Conservation (phyloP, 2,113 vertebrate genomes). For the Helogale parvula region DNA sequence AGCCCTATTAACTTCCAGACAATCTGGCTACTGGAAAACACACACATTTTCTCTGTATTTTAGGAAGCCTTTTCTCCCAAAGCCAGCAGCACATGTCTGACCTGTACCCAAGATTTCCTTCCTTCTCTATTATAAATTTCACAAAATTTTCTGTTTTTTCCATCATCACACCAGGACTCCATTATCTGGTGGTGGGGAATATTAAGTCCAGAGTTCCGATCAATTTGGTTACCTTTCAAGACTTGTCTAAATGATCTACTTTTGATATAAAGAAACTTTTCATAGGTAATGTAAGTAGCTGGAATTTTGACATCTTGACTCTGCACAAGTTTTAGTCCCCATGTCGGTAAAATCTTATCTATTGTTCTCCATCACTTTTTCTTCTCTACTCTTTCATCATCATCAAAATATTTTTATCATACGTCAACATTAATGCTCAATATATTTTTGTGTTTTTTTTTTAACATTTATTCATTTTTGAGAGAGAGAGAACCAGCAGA, state of each 20-base stretch:
- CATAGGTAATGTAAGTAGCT: background rate
- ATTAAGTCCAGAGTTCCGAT: background rate
- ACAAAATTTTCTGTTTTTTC: background rate
- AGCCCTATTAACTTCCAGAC: background rate
- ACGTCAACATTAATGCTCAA: background rate
- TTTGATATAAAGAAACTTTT: background rate
- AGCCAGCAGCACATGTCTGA: background rate
- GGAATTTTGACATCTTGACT: background rate
- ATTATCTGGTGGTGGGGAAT: background rate
- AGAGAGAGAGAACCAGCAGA: no score
- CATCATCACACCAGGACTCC: background rate
- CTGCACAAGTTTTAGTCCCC: background rate
- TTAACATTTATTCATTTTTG: no score
- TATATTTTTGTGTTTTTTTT: background rate
- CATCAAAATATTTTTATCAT: background rate
- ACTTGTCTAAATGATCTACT: background rate
- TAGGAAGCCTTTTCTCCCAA: background rate
- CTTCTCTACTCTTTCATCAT: background rate
- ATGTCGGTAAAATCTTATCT: background rate
- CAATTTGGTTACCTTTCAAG: background rate
- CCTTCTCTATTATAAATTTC: background rate
- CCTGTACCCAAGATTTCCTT: background rate
- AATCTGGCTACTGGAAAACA: background rate
- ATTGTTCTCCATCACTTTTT: background rate
- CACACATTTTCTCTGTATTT: background rate